Evolutionary conservation across 2,888 invertebrate genomes (phyloP).

Genomic region (Andrena dorsata): DNA sequence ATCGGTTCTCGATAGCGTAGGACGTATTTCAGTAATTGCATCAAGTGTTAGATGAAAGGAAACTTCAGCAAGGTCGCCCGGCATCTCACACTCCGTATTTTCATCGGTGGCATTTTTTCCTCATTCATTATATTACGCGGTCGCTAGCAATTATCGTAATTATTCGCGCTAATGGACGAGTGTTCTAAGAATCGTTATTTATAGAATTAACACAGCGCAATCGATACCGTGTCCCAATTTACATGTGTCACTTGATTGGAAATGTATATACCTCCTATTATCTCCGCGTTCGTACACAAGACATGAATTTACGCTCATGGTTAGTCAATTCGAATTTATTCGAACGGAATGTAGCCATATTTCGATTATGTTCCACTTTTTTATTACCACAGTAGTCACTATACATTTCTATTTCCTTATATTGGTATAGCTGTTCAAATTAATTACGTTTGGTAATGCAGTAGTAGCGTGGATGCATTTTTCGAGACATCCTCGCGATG

Average conservation of each 20-base stretch:
- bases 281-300: too few species aligned
- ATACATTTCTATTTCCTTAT: not conserved
- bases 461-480: too few species aligned
- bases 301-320: too few species aligned
- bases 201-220: not conserved
- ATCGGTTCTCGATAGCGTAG: slow-evolving; percentile 40
- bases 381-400: not conserved
- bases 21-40: slow-evolving; percentile 59
- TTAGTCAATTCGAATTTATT: too few species aligned
- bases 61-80: slow-evolving; percentile 51
- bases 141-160: slow-evolving; percentile 40
- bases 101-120: slow-evolving; percentile 22
- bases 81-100: slow-evolving; percentile 34
- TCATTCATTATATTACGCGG: not conserved
- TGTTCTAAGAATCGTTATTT: slow-evolving; percentile 7
- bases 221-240: slow-evolving; percentile 18
- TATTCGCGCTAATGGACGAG: slow-evolving; percentile 12
- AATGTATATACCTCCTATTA: not conserved
- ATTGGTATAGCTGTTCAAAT: not conserved
- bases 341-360: too few species aligned
- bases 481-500: not conserved
- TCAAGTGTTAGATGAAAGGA: slow-evolving; percentile 62
- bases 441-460: not conserved
- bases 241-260: slow-evolving; percentile 5
- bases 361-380: too few species aligned